phyloP scores from a whole-genome alignment of 2,113 vertebrate genomes.

The Saguinus midas region DNA sequence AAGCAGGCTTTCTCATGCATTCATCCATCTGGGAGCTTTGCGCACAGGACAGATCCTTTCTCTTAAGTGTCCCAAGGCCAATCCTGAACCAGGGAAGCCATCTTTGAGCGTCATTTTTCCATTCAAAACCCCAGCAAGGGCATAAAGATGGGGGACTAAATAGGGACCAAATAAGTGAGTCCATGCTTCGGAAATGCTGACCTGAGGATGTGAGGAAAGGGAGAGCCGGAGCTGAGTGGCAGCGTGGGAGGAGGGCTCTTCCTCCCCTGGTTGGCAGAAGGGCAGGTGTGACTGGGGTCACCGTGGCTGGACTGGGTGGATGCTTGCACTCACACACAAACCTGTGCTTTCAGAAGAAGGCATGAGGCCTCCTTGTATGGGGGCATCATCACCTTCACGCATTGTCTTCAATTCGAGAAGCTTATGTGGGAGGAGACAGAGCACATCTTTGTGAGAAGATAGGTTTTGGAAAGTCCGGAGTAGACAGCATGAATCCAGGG shows the following conservation, averaged over 20 bases:
- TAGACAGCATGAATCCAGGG: neutral
- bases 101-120: neutral
- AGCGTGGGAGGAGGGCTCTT: neutral
- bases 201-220: neutral
- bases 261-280: too few relatives aligned
- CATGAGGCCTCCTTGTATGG: rapidly evolving
- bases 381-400: neutral
- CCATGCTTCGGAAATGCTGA: neutral
- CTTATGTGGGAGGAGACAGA: neutral
- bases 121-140: neutral
- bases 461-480: neutral
- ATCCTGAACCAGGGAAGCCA: neutral
- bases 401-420: neutral
- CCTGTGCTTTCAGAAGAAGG: neutral
- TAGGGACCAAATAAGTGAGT: neutral
- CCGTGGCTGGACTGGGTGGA: neutral
- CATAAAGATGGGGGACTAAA: neutral
- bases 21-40: neutral
- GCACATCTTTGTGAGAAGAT: neutral
- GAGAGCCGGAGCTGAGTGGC: neutral
- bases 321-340: too few relatives aligned
- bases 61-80: neutral
- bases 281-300: neutral
- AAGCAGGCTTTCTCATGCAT: neutral
- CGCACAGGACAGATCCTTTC: neutral